A percentile compares a stretch with the other conserved stretches of the same genome.
Evolutionary conservation across 2,113 vertebrate genomes (phyloP).

Genomic region (Passer montanus): DNA sequence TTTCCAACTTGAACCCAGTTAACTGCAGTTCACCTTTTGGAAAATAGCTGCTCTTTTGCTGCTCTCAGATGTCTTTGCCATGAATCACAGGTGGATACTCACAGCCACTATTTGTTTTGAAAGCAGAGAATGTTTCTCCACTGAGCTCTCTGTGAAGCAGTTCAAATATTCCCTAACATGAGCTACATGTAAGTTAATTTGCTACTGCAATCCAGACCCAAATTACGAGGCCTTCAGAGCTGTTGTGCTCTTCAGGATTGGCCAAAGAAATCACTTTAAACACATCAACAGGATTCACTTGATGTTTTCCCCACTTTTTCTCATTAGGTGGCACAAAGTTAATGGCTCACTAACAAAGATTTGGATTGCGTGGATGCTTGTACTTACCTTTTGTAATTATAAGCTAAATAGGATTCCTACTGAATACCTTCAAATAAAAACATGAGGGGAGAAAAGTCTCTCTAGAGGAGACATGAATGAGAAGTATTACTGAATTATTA

Average conservation of each 20-base stretch:
- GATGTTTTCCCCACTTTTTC: neutral
- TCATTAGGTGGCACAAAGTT: neutral
- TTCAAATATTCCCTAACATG: neutral
- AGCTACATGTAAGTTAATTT: neutral
- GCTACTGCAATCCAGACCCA: neutral
- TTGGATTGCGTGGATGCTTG: neutral
- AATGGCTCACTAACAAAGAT: neutral
- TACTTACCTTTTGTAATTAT: neutral
- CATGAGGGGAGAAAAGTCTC: neutral
- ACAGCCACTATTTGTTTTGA: constrained; percentile 29
- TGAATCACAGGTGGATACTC: constrained; percentile 20
- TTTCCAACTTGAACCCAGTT: neutral
- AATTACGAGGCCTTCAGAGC: neutral
- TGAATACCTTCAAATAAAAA: neutral
- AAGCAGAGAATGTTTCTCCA: constrained; percentile 10
- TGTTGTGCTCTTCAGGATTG: neutral
- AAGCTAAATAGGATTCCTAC: neutral
- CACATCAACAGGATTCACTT: neutral
- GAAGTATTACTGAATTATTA: neutral
- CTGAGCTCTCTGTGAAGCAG: neutral
- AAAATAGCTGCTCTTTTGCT: neutral
- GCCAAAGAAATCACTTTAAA: neutral
- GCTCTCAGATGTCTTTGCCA: neutral
- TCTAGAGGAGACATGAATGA: neutral
- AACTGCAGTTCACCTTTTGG: neutral